These are phyloP conservation scores for Coregonus suidteri DNA, from an alignment of 2,797 vertebrate genomes.

Conservation along the genomic window DNA sequence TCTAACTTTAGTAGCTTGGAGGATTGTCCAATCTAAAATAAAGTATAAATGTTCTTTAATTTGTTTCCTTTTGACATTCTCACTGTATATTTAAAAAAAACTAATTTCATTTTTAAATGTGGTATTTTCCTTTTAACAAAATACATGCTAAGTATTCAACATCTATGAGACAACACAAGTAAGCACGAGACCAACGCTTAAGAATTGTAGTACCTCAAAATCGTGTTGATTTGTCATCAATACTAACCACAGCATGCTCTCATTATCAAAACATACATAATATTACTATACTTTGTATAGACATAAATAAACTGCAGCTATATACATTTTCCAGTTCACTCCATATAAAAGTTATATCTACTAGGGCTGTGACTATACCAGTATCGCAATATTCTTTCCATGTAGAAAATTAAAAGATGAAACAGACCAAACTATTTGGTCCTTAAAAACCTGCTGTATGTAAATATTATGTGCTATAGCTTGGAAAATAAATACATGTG, in stretches of 20 bases:
- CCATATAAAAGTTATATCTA: constrained; percentile 38
- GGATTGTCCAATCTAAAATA: constrained; percentile 47
- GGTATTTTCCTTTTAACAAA: constrained; percentile 6
- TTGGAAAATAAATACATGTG: too few relatives aligned
- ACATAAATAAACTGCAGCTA: constrained; percentile 85
- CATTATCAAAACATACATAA: constrained; percentile 78
- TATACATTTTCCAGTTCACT: constrained; percentile 79
- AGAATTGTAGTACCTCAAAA: constrained; percentile 45
- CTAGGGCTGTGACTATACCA: too few relatives aligned
- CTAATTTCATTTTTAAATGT: neutral
- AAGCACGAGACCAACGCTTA: constrained; percentile 2
- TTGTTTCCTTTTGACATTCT: neutral
- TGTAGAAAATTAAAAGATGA: too few relatives aligned
- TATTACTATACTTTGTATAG: constrained; percentile 70
- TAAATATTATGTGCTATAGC: too few relatives aligned
- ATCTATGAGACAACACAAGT: constrained; percentile 56
- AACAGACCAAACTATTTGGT: too few relatives aligned
- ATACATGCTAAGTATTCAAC: constrained; percentile 22
- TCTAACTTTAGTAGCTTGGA: constrained; percentile 17
- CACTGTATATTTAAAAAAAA: neutral
- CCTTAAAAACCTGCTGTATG: too few relatives aligned
- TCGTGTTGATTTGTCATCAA: constrained; percentile 58
- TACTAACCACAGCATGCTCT: constrained; percentile 76
- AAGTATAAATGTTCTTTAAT: neutral
- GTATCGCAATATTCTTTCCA: too few relatives aligned